Base-by-base conservation (phyloP, 92 coral and sea anemone species). In the Palythoa grandis region DNA sequence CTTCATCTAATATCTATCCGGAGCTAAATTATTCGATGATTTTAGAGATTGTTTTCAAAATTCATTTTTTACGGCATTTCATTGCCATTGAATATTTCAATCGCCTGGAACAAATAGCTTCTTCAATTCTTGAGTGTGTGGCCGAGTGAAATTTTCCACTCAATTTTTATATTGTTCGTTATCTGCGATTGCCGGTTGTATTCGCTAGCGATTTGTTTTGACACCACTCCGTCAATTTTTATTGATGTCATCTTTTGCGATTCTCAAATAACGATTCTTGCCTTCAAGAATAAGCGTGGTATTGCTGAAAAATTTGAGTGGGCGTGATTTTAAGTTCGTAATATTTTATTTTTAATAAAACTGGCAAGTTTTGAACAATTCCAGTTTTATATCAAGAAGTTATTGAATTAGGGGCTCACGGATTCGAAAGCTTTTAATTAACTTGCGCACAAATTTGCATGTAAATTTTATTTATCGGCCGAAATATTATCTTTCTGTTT, bases 371-470 rank as follows among this genome's bases (percentile, higher is more conserved):
- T 80, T 66, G 85, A 66, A 80, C 74, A 80, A 80, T 80, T 53
- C 74, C 35, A 52, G 74, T 66, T 80, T 80, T 40, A 80, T 80
- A 91, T 90, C 88, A 87, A 87, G 93, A 78, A 77, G 79, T 90
- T 84, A 91, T 91, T 91, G 93, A 91, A 87, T 91, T 91, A 91
- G 88, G 74, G 88, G 86, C 88, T 87, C 88, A 84, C 74, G 83
- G 88, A 83, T 87, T 91, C 82, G 86, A 88, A 83, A 91, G 93
- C 86, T 91, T 91, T 87, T 87, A 91, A 87, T 91, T 87, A 91
- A 89, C 91, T 91, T 53, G 77, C 88, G 77, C 77, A 87, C 91
- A 91, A 91, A 93, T 93, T 93, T 93, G 93, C 97, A 93, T 93
- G 61, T 74, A 80, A 80, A 65, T 80, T 80, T 91, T 88, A 15